A percentile compares a stretch with the other conserved stretches of the same genome.
Conservation (phyloP, 2,797 vertebrate species). For the Peromyscus aztecus region DNA sequence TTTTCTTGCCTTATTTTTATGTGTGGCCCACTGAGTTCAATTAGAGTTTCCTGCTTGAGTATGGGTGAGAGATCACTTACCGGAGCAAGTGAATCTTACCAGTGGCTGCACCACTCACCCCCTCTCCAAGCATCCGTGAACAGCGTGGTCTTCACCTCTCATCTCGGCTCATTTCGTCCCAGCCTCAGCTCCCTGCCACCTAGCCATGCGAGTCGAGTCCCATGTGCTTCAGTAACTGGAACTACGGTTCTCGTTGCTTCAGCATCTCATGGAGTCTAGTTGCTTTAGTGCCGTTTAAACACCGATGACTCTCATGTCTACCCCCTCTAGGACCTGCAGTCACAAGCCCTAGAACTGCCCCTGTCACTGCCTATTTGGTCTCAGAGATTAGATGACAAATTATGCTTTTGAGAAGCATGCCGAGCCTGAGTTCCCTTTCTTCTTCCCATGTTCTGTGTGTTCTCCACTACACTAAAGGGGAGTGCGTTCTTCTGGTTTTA, state of each 20-base stretch:
- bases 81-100: not conserved
- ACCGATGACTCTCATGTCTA: no score
- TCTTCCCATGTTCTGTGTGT: not conserved
- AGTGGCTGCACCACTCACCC: not conserved
- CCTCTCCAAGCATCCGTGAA: accelerated
- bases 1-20: not conserved
- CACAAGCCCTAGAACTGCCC: not conserved
- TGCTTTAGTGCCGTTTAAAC: not conserved
- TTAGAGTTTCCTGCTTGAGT: not conserved
- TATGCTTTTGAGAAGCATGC: not conserved
- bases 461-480: not conserved
- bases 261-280: not conserved
- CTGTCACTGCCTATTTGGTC: not conserved
- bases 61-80: not conserved
- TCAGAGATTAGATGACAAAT: not conserved
- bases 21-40: not conserved
- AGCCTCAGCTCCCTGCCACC: accelerated
- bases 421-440: not conserved
- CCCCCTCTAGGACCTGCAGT: not conserved
- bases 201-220: no score
- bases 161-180: not conserved
- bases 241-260: not conserved
- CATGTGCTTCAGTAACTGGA: accelerated
- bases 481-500: not conserved
- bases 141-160: accelerated